Conservation (phyloP, 2,888 invertebrate genomes). For the Rapana venosa region DNA sequence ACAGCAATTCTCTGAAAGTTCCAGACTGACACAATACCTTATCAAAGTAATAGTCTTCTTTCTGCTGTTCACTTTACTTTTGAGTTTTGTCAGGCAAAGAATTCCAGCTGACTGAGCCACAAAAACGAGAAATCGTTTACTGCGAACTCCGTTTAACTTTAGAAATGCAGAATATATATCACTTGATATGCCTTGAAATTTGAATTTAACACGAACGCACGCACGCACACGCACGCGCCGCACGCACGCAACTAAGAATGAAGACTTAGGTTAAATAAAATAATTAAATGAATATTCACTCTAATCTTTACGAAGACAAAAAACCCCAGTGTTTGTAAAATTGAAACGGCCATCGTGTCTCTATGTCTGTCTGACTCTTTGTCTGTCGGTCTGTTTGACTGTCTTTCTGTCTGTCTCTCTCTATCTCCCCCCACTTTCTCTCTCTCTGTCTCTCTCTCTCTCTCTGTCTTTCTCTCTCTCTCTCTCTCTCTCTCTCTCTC, state of each 20-base stretch:
- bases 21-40: too few species aligned
- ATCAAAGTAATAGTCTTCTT: neutral
- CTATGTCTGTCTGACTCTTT: neutral
- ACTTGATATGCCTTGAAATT: too few species aligned
- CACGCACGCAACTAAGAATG: too few species aligned
- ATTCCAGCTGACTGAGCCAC: neutral
- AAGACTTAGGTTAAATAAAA: too few species aligned
- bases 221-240: neutral
- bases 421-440: neutral
- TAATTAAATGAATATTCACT: too few species aligned
- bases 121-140: too few species aligned
- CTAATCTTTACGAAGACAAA: too few species aligned
- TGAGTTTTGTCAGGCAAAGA: neutral
- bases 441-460: neutral
- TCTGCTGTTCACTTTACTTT: neutral
- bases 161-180: neutral
- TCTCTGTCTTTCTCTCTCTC: neutral
- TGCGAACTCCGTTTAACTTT: too few species aligned
- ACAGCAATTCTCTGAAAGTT: too few species aligned
- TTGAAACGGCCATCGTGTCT: too few species aligned
- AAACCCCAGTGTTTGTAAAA: too few species aligned
- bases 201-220: neutral
- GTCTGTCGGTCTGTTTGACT: neutral
- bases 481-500: constrained; percentile 12
- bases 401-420: neutral